Evolutionary conservation across 2,113 vertebrate species (phyloP).

Genomic region (Epinephelus moara): DNA sequence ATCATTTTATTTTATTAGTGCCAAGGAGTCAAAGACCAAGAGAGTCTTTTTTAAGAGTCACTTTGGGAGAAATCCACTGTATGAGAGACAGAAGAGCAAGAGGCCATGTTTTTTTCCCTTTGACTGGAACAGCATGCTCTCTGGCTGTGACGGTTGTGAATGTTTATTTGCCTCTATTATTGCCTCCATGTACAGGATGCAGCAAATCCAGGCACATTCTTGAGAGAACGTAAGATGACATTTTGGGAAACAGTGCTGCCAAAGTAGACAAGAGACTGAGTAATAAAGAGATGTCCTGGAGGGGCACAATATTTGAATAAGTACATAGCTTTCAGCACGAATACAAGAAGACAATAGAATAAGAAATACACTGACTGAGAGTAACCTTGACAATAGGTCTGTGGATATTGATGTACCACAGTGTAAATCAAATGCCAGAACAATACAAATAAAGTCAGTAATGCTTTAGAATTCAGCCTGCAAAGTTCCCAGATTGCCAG

Average conservation of each 20-base stretch:
- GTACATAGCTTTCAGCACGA: background rate
- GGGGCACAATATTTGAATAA: background rate
- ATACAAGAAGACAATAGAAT: background rate
- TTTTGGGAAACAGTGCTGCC: background rate
- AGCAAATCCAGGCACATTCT: background rate
- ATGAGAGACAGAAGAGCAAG: background rate
- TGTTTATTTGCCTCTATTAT: conserved; percentile 1
- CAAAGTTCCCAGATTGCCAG: no score
- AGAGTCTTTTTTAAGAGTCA: background rate
- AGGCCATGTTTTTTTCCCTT: background rate
- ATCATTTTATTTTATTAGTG: background rate
- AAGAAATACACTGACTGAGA: background rate
- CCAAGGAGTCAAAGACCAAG: background rate
- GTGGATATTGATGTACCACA: background rate
- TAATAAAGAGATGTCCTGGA: background rate
- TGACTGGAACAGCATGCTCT: background rate
- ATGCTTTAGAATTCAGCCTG: no score
- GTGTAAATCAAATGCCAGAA: background rate
- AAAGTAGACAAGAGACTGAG: background rate
- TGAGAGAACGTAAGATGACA: background rate
- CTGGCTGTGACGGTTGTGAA: conserved; percentile 9
- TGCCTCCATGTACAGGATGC: background rate
- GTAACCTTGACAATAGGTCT: background rate
- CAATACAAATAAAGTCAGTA: background rate
- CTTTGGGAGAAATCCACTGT: background rate